phyloP scores from a whole-genome alignment of 2,888 invertebrate genomes.

The Drosophila atripex region DNA sequence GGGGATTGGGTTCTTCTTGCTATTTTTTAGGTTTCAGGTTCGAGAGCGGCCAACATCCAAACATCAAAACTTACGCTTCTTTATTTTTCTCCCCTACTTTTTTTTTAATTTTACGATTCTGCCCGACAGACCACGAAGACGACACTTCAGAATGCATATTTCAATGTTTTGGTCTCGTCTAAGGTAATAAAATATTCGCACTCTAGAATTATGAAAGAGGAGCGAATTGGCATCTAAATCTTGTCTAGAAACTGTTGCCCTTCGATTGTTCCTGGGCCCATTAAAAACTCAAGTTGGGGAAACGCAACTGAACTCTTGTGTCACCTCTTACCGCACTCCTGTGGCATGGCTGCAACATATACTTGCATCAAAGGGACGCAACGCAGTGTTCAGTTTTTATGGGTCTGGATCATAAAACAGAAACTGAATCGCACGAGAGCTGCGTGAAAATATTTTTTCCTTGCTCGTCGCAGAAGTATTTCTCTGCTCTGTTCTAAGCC shows the following conservation, averaged over 20 bases:
- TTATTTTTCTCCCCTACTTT: slow-evolving; percentile 14
- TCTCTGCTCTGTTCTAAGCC: slow-evolving; percentile 32
- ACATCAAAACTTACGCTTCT: slow-evolving; percentile 62
- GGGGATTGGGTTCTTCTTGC: not conserved
- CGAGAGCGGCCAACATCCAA: slow-evolving; percentile 50
- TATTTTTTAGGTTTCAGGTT: slow-evolving; percentile 2
- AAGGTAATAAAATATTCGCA: slow-evolving; percentile 74
- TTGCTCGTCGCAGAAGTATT: slow-evolving; percentile 23
- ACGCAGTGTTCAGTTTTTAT: slow-evolving; percentile 66
- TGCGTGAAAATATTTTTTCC: slow-evolving; percentile 58
- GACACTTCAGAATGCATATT: slow-evolving; percentile 72
- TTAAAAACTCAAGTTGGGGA: slow-evolving; percentile 54
- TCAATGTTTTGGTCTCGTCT: slow-evolving; percentile 65
- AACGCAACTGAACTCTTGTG: slow-evolving; percentile 25
- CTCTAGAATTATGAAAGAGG: slow-evolving; percentile 58
- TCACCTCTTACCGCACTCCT: slow-evolving; percentile 51
- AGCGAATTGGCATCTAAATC: slow-evolving; percentile 67
- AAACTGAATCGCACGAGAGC: slow-evolving; percentile 56
- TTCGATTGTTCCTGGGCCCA: slow-evolving; percentile 71
- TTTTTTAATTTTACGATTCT: slow-evolving; percentile 57
- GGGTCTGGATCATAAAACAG: slow-evolving; percentile 70
- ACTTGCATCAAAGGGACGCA: slow-evolving; percentile 62
- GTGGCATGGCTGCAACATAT: slow-evolving; percentile 34
- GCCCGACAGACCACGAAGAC: slow-evolving; percentile 47
- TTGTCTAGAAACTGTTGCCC: slow-evolving; percentile 66